Evolutionary conservation across 1,140 invertebrate genomes (phyloP), one percentile per base, ranked within the genome.

Genomic region (Pteromalus puparum): DNA sequence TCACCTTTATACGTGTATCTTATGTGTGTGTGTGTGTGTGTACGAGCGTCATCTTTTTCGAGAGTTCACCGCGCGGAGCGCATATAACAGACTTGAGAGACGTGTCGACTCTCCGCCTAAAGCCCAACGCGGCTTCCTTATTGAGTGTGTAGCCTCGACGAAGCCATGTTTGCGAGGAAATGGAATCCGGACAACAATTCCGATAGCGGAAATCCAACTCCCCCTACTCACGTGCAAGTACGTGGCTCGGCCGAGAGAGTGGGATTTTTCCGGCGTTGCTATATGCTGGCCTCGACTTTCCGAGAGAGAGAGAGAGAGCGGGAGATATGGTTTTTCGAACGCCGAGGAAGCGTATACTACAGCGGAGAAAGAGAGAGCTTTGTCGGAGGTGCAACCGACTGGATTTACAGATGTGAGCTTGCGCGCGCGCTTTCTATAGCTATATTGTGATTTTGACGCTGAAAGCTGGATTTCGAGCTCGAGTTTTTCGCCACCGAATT

Each of bases 91-190:
- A n/a, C n/a, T n/a, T n/a, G n/a, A n/a, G n/a, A n/a, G n/a, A n/a
- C 34, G 34, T 2, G 34, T 34, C 34, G 34, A 34, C 38, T 42
- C 3, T 42, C 10, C 10, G 9, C 38, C 6, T 34, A 34, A 34
- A 34, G 6, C 38, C 38, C 38, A 7, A 9, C 0, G 21, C 53
- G 5, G 53, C 53, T 61, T 61, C 53, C 53, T 61, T 61, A 61
- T 61, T n/a, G 53, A 61, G 46, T 48, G 38, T 42, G 10, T 9
- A 9, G 30, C 30, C 30, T 34, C 30, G 30, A 4, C 7, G 21
- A 61, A 18, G 18, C 18, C 7, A 1, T n/a, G 48, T 77, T 77
- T 77, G 75, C 75, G 26, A 26, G 75, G 75, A 61, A 77, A 77
- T 24, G 75, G 75, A 77, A 65, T 77, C 75, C 48, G 48, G 48